These are phyloP conservation scores for Delphinus delphis DNA, from an alignment of 2,113 vertebrate species.

Conservation along the genomic window DNA sequence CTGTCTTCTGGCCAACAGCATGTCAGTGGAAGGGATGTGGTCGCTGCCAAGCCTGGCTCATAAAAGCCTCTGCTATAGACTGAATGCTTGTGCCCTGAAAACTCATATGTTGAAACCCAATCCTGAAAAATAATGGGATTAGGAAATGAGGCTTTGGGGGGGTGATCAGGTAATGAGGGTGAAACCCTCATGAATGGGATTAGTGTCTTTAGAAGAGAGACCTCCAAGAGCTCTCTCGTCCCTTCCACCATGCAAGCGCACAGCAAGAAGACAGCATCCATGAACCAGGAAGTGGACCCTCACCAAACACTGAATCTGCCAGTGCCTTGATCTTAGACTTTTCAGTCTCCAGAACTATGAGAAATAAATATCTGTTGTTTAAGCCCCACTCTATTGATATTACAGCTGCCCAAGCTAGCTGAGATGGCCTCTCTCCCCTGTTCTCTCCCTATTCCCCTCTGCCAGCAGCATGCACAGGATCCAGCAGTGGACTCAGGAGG, in stretches of 20 bases:
- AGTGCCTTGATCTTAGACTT: not conserved
- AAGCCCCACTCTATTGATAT: not conserved
- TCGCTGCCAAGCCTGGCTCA: not conserved
- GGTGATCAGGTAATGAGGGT: not conserved
- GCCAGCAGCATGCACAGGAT: not conserved
- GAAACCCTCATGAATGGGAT: not conserved
- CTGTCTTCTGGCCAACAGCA: not conserved
- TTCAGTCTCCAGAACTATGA: not conserved
- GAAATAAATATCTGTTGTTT: not conserved
- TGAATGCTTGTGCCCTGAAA: not conserved
- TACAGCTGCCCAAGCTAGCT: too few relatives aligned
- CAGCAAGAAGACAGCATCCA: not conserved
- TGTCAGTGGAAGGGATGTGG: not conserved
- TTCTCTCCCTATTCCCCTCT: too few relatives aligned
- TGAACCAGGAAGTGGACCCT: not conserved
- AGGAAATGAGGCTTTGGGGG: not conserved
- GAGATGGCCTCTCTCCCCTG: not conserved
- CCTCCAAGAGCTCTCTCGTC: not conserved
- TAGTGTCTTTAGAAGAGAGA: not conserved
- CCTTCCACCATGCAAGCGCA: not conserved
- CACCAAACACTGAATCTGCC: not conserved
- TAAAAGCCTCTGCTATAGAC: not conserved
- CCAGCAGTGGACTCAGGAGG: not conserved
- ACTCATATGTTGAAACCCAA: not conserved
- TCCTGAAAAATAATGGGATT: not conserved